Conservation (phyloP, 2,113 vertebrate species). For the Puffinus mauretanicus region DNA sequence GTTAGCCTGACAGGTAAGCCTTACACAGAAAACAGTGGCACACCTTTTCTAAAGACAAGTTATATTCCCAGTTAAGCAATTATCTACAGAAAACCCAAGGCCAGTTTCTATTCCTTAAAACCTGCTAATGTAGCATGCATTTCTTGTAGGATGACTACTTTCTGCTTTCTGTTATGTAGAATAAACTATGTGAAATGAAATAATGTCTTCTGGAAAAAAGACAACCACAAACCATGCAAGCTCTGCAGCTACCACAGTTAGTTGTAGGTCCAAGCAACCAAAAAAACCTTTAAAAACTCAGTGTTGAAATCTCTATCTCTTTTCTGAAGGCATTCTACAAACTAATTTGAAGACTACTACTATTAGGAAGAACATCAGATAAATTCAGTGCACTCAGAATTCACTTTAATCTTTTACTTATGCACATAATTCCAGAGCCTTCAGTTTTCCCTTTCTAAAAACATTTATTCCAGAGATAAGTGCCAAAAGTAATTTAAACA, state of each 20-base stretch:
- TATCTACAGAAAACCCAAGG: not conserved
- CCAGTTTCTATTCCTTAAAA: not conserved
- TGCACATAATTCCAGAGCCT: not conserved
- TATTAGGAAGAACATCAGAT: not conserved
- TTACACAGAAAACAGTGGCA: not conserved
- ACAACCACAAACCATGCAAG: too few relatives aligned
- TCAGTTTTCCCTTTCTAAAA: not conserved
- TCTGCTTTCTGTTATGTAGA: not conserved
- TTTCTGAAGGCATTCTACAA: not conserved
- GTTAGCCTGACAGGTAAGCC: too few relatives aligned
- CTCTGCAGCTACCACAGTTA: not conserved
- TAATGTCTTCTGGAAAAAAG: not conserved
- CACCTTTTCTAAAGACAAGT: not conserved
- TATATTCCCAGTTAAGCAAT: too few relatives aligned
- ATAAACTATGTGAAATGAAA: not conserved
- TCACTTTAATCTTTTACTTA: not conserved
- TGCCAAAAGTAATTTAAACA: not conserved
- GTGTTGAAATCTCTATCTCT: accelerated
- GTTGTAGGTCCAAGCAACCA: accelerated
- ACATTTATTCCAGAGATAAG: not conserved
- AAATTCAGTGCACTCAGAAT: not conserved
- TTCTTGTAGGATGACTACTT: not conserved
- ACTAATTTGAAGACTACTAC: not conserved
- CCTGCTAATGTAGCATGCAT: too few relatives aligned
- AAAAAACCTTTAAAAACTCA: not conserved